Percentiles rank a stretch among this genome's conserved stretches.
Evolutionary conservation across 1,140 invertebrate species (phyloP).

Genomic region (Leptoteleia sp.): DNA sequence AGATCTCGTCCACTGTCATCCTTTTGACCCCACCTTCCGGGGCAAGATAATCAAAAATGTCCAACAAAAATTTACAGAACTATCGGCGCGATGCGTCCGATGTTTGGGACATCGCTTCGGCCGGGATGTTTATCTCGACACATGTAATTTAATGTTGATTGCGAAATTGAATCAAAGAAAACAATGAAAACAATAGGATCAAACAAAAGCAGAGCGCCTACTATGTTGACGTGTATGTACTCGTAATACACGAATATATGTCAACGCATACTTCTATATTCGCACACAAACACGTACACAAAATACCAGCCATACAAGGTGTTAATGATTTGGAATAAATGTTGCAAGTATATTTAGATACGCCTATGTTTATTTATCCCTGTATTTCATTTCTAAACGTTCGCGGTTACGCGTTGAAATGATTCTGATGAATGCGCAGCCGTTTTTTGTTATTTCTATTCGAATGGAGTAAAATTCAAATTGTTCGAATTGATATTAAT

Average conservation of each 20-base stretch:
- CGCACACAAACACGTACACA: constrained; percentile 62
- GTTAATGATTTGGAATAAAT: constrained; percentile 78
- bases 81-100: constrained; percentile 11
- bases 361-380: constrained; percentile 17
- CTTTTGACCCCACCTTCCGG: too few relatives aligned
- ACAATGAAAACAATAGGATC: constrained; percentile 49
- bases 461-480: too few relatives aligned
- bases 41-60: constrained; percentile 27
- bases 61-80: constrained; percentile 21
- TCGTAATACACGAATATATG: constrained; percentile 49
- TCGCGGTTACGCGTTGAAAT: too few relatives aligned
- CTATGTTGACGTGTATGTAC: constrained; percentile 53
- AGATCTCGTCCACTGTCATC: constrained; percentile 49
- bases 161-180: constrained; percentile 63
- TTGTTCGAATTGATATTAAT: too few relatives aligned
- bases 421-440: too few relatives aligned
- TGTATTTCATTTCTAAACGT: background rate
- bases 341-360: constrained; percentile 75
- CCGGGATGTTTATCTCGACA: constrained; percentile 69
- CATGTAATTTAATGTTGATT: constrained; percentile 70
- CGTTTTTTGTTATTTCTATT: too few relatives aligned
- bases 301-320: constrained; percentile 68
- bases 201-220: constrained; percentile 57
- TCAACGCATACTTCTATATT: constrained; percentile 65
- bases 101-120: constrained; percentile 43